Base-by-base conservation (phyloP, 2,113 vertebrate genomes). In the Gobius niger region DNA sequence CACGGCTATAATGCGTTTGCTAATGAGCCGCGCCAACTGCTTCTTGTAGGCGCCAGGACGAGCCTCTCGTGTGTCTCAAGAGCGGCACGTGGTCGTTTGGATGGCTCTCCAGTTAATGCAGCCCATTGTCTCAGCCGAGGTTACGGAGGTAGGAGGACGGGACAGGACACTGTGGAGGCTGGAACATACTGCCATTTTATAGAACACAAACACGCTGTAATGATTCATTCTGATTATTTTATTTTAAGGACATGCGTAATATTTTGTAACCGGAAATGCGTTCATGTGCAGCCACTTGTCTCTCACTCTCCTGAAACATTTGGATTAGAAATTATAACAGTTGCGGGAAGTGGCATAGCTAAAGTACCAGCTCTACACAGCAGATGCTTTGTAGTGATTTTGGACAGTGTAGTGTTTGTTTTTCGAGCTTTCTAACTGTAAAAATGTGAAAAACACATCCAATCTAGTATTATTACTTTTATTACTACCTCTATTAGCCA, bases 81-180 rank as follows among this genome's bases (percentile, higher is more conserved):
- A 73, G 76, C 80, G 83, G 85, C 49, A 71, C 73, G 77, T 80
- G 78, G 85, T 87, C 76, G 80, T 86, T 76, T 74, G 71, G 19
- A 67, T 64, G 44, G 47, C 83, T 86, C 89, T 91, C 81, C 74
- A 89, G 78, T 81, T 88, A 88, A 89, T 87, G 70, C 63, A 77
- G 81, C 70, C 80, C 80, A 84, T 89, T 87, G 81, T 85, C 78
- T 76, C 18, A 42, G 68, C 75, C 56, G 78, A 76, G 79, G 62
- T 57, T 44, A 11, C 54, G 68, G 67, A 63, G 47, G 85, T 82
- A 73, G 65, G 80, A 75, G 83, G 65, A 78, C 63, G 12, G 71
- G 44, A 11, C 70, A 81, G 72, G 73, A 78, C 2, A 75, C 76
- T 70, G 83, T 70, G 71, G 73, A 82, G 82, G 75, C 78, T 73